These are phyloP conservation scores for Kryphioiulus occultus DNA, from an alignment of 2,888 invertebrate species.

Conservation along the genomic window DNA sequence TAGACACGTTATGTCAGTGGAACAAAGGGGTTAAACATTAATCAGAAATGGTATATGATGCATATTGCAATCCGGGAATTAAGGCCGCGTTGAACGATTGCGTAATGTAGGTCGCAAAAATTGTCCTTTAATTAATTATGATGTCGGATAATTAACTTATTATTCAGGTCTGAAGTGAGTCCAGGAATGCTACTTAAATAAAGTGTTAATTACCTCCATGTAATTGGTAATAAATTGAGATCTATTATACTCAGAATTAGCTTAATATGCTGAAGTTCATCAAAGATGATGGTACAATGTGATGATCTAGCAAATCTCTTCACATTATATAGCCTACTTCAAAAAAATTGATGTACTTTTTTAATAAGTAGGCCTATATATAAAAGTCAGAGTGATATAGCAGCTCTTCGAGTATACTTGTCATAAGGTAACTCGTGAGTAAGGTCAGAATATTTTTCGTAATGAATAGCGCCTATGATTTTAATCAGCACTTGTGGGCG, in stretches of 20 bases:
- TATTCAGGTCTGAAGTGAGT: not conserved
- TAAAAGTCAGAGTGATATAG: too few species aligned
- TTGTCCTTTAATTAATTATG: not conserved
- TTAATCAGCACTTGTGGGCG: not conserved
- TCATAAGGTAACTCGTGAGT: too few species aligned
- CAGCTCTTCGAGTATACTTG: too few species aligned
- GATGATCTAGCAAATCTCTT: not conserved
- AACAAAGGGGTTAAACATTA: not conserved
- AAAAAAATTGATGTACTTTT: too few species aligned
- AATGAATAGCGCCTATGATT: too few species aligned
- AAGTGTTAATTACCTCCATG: not conserved
- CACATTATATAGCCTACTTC: not conserved
- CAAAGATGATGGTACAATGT: too few species aligned
- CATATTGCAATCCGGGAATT: not conserved
- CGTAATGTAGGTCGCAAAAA: not conserved
- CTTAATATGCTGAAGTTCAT: too few species aligned
- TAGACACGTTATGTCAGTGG: conserved; percentile 1
- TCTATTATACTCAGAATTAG: not conserved
- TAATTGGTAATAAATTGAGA: not conserved
- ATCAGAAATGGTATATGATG: not conserved
- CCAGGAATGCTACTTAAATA: not conserved
- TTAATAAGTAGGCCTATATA: too few species aligned
- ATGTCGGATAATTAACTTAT: not conserved
- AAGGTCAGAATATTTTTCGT: too few species aligned
- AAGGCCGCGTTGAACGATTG: not conserved